A percentile compares a stretch with the other conserved stretches of the same genome.
phyloP scores from a whole-genome alignment of 2,888 invertebrate species.

The Helleia helle region DNA sequence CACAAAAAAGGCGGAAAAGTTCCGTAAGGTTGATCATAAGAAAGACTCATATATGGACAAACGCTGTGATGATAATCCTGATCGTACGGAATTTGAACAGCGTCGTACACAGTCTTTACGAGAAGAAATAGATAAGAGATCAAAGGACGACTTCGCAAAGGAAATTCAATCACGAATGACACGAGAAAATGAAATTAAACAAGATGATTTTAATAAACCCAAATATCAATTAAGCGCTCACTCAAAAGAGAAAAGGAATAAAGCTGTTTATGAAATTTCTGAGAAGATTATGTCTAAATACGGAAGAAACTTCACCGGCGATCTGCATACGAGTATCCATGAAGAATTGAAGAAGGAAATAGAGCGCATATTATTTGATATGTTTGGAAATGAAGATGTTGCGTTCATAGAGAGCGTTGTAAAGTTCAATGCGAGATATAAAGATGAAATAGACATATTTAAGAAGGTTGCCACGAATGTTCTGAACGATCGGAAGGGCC shows the following conservation, averaged over 20 bases:
- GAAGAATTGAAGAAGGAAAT: conserved; percentile 36
- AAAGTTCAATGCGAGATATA: conserved; percentile 44
- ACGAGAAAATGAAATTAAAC: conserved; percentile 5
- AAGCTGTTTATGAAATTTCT: conserved; percentile 42
- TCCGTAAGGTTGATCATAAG: conserved; percentile 29
- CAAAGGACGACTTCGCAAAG: not conserved
- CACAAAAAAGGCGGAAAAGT: conserved; percentile 44
- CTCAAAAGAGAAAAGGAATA: conserved; percentile 37
- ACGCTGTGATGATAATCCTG: conserved; percentile 12
- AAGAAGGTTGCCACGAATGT: conserved; percentile 38
- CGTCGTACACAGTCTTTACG: not conserved
- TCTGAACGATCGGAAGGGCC: conserved; percentile 32
- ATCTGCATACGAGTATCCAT: conserved; percentile 30
- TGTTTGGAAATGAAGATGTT: conserved; percentile 46
- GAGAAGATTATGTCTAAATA: conserved; percentile 38
- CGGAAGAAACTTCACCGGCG: conserved; percentile 27
- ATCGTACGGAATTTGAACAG: not conserved
- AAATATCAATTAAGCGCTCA: conserved; percentile 8
- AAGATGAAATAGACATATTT: conserved; percentile 42
- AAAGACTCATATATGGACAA: conserved; percentile 24
- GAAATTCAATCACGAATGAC: not conserved
- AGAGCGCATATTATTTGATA: conserved; percentile 32
- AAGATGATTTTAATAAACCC: conserved; percentile 7
- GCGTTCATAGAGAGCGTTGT: conserved; percentile 51
- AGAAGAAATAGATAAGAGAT: not conserved